Percentiles rank a stretch among this genome's conserved stretches.
Evolutionary conservation across 2,888 invertebrate species (phyloP).

Genomic region (Copidosoma aretas): DNA sequence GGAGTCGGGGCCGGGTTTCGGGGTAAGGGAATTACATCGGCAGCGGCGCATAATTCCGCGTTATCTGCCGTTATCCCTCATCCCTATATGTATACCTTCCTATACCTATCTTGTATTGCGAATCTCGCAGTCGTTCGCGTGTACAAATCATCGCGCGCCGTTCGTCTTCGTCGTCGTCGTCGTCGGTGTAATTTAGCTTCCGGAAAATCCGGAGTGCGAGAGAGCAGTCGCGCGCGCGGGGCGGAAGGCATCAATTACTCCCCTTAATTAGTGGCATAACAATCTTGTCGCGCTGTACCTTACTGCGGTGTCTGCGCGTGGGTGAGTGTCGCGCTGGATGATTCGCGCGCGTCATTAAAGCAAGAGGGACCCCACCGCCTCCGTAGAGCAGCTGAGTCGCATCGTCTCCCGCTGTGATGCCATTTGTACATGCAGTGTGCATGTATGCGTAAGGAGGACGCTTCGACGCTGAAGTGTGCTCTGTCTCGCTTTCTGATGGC

Average conservation of each 20-base stretch:
- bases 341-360: background rate
- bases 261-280: background rate
- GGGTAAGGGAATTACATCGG: slow-evolving; percentile 23
- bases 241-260: background rate
- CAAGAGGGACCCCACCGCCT: background rate
- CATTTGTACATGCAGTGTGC: too few species aligned
- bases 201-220: background rate
- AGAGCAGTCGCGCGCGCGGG: too few species aligned
- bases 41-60: slow-evolving; percentile 23
- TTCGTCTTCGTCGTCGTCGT: too few species aligned
- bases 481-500: too few species aligned
- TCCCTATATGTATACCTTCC: background rate
- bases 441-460: too few species aligned
- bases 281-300: background rate
- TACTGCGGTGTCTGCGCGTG: too few species aligned
- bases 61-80: slow-evolving; percentile 19
- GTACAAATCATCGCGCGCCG: slow-evolving; percentile 26
- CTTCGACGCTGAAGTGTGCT: too few species aligned
- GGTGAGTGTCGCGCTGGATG: background rate
- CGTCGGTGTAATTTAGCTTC: background rate
- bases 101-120: background rate
- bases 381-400: too few species aligned
- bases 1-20: too few species aligned
- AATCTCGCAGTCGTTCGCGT: background rate
- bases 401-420: too few species aligned